These are phyloP conservation scores for Hybognathus amarus DNA, from an alignment of 2,797 vertebrate genomes.

Conservation along the genomic window DNA sequence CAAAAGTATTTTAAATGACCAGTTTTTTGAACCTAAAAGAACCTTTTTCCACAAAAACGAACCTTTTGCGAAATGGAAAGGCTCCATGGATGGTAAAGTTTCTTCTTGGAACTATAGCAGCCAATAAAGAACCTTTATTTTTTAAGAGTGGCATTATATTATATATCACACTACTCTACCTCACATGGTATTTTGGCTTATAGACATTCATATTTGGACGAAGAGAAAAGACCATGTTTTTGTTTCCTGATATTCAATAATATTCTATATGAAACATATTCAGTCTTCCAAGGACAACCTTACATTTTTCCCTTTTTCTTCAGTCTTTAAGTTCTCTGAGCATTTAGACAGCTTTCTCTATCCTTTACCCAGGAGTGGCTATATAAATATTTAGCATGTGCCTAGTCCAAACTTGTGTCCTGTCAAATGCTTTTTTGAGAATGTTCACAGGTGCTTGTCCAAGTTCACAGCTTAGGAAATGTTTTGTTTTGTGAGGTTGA, in stretches of 20 bases:
- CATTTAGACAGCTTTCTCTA: constrained; percentile 44
- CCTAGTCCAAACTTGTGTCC: constrained; percentile 58
- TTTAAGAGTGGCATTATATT: constrained; percentile 1
- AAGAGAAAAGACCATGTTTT: not conserved
- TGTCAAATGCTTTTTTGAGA: constrained; percentile 55
- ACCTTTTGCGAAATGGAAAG: not conserved
- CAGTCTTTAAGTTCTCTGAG: constrained; percentile 42
- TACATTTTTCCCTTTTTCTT: constrained; percentile 26
- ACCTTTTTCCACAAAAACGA: not conserved
- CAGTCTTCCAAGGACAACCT: constrained; percentile 22
- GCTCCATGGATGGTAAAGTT: not conserved
- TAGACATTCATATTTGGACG: not conserved
- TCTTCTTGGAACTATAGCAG: not conserved
- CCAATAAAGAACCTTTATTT: not conserved
- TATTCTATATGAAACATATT: constrained; percentile 29
- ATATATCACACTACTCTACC: constrained; percentile 2
- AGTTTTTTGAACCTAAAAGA: not conserved
- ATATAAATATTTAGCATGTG: constrained; percentile 65
- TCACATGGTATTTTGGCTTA: not conserved
- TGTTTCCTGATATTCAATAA: not conserved
- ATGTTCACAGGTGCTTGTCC: constrained; percentile 59
- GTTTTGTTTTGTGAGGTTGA: constrained; percentile 59
- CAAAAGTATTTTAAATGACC: not conserved
- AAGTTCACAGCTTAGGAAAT: constrained; percentile 57
- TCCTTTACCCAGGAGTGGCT: constrained; percentile 48